Evolutionary conservation across 2,797 vertebrate genomes (phyloP).

Genomic region (Myiotriccus ornatus): DNA sequence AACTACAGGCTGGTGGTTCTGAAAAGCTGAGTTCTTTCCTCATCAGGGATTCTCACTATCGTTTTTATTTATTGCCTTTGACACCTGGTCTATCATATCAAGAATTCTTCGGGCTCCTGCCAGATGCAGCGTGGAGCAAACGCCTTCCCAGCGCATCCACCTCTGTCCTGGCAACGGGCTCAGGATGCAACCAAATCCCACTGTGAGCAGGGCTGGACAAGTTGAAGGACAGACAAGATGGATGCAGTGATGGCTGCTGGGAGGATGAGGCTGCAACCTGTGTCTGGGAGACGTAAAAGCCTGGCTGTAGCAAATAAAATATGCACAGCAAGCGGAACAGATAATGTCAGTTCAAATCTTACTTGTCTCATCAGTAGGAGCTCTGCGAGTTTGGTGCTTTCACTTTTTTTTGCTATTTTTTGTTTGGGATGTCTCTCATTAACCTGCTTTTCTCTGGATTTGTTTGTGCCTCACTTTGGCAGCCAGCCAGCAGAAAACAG

Average conservation of each 20-base stretch:
- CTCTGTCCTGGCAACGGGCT: slow-evolving; percentile 25
- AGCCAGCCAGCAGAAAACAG: slow-evolving; percentile 40
- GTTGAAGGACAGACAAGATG: slow-evolving; percentile 3
- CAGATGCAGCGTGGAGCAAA: neutral
- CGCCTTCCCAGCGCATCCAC: neutral
- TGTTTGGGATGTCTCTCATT: slow-evolving; percentile 32
- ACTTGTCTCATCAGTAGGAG: slow-evolving; percentile 34
- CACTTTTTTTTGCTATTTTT: neutral
- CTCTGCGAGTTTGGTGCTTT: neutral
- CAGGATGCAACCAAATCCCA: slow-evolving; percentile 18
- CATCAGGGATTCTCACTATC: neutral
- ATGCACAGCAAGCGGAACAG: neutral
- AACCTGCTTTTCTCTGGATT: slow-evolving; percentile 60
- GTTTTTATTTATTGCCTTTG: slow-evolving; percentile 51
- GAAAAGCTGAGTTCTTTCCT: slow-evolving; percentile 3
- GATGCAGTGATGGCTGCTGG: slow-evolving; percentile 25
- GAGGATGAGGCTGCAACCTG: neutral
- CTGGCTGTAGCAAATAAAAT: neutral
- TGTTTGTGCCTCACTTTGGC: slow-evolving; percentile 47
- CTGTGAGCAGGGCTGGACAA: neutral
- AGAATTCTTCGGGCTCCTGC: slow-evolving; percentile 2
- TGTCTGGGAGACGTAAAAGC: neutral
- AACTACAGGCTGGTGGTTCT: neutral
- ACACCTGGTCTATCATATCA: slow-evolving; percentile 14
- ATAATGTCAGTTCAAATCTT: slow-evolving; percentile 52